Percentiles rank a stretch among this genome's conserved stretches.
Conservation (phyloP, 2,797 vertebrate species). For the Kryptolebias ocellatus region DNA sequence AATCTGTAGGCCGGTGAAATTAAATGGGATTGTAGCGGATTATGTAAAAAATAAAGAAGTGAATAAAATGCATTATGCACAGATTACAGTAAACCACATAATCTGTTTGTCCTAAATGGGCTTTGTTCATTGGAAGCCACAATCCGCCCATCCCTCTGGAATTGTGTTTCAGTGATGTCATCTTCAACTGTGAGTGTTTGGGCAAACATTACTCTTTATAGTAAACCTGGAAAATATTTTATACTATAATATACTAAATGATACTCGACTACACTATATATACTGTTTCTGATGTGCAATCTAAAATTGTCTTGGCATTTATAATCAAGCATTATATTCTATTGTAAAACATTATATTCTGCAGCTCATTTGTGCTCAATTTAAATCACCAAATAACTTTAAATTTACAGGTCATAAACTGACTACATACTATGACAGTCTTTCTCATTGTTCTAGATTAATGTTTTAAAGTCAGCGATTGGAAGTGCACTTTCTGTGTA, state of each 20-base stretch:
- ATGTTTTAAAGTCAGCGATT: too few relatives aligned
- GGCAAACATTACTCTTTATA: conserved; percentile 25
- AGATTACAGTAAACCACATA: conserved; percentile 80
- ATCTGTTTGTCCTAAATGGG: conserved; percentile 79
- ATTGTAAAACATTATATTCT: not conserved
- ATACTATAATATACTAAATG: not conserved
- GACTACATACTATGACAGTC: too few relatives aligned
- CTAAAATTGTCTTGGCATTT: not conserved
- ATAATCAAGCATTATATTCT: not conserved
- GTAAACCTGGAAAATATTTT: conserved; percentile 4
- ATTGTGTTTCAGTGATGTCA: conserved; percentile 56
- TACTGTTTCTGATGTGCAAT: not conserved
- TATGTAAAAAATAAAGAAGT: conserved; percentile 69
- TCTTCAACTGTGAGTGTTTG: conserved; percentile 40
- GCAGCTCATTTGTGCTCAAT: too few relatives aligned
- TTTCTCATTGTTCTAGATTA: too few relatives aligned
- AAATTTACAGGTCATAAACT: too few relatives aligned
- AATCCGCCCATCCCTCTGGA: conserved; percentile 53
- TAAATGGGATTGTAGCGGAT: conserved; percentile 78
- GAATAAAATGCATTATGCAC: conserved; percentile 76
- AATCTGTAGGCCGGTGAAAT: conserved; percentile 73
- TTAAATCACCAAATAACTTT: too few relatives aligned
- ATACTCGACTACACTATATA: too few relatives aligned
- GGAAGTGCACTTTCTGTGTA: too few relatives aligned
- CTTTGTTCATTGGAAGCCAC: conserved; percentile 67